Conservation (phyloP, 2,113 vertebrate species). For the Gadus macrocephalus region DNA sequence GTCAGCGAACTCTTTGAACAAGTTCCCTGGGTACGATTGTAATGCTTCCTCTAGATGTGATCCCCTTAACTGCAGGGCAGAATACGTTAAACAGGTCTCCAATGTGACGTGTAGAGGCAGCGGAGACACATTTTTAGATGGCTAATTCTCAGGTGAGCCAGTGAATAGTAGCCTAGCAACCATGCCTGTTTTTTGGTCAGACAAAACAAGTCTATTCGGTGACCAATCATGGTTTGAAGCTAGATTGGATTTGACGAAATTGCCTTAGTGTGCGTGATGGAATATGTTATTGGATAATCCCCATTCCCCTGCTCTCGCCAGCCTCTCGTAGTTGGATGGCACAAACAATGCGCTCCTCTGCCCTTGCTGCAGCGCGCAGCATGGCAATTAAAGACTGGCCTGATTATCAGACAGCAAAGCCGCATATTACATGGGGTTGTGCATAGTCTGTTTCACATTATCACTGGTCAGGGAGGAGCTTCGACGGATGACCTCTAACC, state of each 20-base stretch:
- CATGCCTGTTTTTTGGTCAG: background rate
- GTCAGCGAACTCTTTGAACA: slow-evolving; percentile 18
- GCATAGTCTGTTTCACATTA: no score
- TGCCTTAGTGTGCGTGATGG: slow-evolving; percentile 1
- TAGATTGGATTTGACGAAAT: slow-evolving; percentile 16
- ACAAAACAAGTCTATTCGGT: slow-evolving; percentile 7
- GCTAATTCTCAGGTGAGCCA: slow-evolving; percentile 2
- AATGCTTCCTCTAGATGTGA: background rate
- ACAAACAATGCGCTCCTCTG: background rate
- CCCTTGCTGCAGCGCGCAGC: slow-evolving; percentile 14
- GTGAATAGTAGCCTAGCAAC: slow-evolving; percentile 16
- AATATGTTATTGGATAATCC: slow-evolving; percentile 13
- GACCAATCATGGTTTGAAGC: slow-evolving; percentile 15
- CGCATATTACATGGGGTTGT: slow-evolving; percentile 16
- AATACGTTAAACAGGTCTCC: no score
- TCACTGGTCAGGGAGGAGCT: no score
- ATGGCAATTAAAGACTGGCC: slow-evolving; percentile 30
- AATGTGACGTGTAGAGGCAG: no score
- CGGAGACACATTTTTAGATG: background rate
- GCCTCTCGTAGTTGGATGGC: no score
- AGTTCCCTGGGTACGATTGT: slow-evolving; percentile 2
- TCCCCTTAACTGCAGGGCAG: background rate
- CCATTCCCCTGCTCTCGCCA: background rate
- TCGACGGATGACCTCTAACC: slow-evolving; percentile 6
- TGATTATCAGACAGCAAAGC: slow-evolving; percentile 36